These are phyloP conservation scores for Agrochola macilenta DNA, from an alignment of 2,888 invertebrate genomes.

Conservation along the genomic window DNA sequence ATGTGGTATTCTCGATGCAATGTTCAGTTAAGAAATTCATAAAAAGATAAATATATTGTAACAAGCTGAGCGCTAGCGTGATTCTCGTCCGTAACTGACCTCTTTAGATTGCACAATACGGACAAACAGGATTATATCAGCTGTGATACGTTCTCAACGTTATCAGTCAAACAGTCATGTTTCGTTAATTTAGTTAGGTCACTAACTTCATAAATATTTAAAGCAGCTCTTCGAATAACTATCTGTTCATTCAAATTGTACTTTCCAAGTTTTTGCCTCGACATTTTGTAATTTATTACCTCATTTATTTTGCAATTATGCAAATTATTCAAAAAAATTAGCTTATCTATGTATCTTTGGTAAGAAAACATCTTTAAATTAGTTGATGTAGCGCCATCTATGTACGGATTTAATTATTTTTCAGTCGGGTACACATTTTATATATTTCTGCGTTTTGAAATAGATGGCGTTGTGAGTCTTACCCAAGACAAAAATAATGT, in stretches of 20 bases:
- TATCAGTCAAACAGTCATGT: conserved; percentile 32
- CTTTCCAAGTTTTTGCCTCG: background rate
- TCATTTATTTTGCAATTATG: conserved; percentile 29
- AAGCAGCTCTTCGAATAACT: background rate
- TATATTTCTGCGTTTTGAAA: conserved; percentile 15
- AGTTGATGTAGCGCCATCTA: conserved; percentile 56
- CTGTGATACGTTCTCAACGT: conserved; percentile 17
- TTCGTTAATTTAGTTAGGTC: conserved; percentile 27
- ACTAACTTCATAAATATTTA: conserved; percentile 20
- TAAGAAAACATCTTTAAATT: background rate
- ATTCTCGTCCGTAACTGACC: conserved; percentile 41
- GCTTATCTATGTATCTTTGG: background rate
- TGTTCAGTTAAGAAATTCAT: conserved; percentile 17
- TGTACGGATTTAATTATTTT: background rate
- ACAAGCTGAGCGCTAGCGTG: background rate
- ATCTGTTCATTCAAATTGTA: background rate
- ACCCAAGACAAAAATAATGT: background rate
- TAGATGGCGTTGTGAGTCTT: conserved; percentile 59
- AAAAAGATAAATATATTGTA: conserved; percentile 11
- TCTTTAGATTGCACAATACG: conserved; percentile 57
- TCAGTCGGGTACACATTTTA: background rate
- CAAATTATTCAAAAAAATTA: background rate
- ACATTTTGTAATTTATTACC: background rate
- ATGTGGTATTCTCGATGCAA: background rate
- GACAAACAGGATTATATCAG: conserved; percentile 27